Evolutionary conservation across 2,797 vertebrate genomes (phyloP), one percentile per base, ranked within the genome.

Genomic region (Enteromius thamalakanensis): DNA sequence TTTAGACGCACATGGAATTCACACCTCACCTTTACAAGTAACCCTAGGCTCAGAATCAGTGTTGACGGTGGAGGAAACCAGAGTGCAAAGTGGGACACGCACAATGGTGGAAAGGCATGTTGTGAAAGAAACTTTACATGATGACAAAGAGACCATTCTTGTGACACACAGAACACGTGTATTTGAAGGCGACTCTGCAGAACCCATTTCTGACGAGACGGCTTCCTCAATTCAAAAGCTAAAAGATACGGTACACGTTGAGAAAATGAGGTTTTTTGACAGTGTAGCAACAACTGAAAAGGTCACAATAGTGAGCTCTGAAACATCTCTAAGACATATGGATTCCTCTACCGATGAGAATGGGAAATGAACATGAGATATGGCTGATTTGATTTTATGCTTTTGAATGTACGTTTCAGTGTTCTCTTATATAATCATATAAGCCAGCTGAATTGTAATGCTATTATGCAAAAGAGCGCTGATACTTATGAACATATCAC

Each of bases 191-290:
- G 87, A 90, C 23, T 86, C 90, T 3, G 83, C 86, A 7, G 93
- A 94, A 76, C 89, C 92, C 64, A 88, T 92, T 84, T 89, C 89
- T 79, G 91, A 88, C 64, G 92, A 93, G 40, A 91, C 93, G 1
- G 93, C 93, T 3, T 92, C 91, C 5, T 94, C 93, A 10, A 90
- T 95, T 79, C 91, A 91, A 77, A 92, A 89, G 37, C 88, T 95
- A 19, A 93, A 64, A 90, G 91, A 95, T 82, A 90, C 92, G 3
- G 90, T 95, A 84, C 95, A 95, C 89, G 85, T 90, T 29, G 94
- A 96, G 69, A 95, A 96, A 91, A 94, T 95, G 90, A 93, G 58
- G 87, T 96, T 95, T 91, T 95, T 95, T 86, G 93, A 95, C 19
- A 89, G 84, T 14, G 87, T 83, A 21, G 88, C 93, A 67, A 89